Base-by-base conservation (phyloP, 2,888 invertebrate species). In the Drosophila putrida region DNA sequence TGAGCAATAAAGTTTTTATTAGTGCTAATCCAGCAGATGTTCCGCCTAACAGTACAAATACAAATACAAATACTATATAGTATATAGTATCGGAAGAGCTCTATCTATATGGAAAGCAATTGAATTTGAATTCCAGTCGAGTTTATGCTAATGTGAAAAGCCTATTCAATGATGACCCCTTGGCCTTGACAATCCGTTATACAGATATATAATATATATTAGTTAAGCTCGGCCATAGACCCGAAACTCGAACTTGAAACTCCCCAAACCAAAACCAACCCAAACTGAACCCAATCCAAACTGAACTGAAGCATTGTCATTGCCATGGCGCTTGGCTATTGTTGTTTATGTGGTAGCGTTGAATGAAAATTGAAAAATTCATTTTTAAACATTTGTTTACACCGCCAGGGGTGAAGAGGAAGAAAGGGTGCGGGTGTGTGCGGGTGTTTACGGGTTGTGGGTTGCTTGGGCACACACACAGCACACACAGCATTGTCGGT, bases 371-470 rank as follows among this genome's bases (percentile, higher is more conserved):
- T 81, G 84, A 77, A 77, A 84, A 82, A 81, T 82, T 77, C 84
- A 79, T 81, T 84, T 82, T 75, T 79, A 74, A 82, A 66, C 84
- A 84, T 71, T 82, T 84, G 79, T 75, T 81, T 81, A 84, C 81
- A 70, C 43, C 57, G 41, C 35, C 47, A 15, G 9, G 11, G 9
- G 6, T 6, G 39, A 3, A n/a, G 11, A 10, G 4, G 15, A 28
- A 8, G 20, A 10, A 0, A 1, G 25, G 31, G 35, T 38, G 25
- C 1, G 13, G n/a, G 31, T 4, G 3, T 36, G 2, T 44, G 27
- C 11, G 27, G 44, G 11, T 11, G 25, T 27, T 44, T 41, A 41
- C 20, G 43, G 46, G 28, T 10, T 31, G 13, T 13, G 46, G 46
- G 28, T 27, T n/a, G 38, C 39, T 11, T 31, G 25, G 15, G 31